Evolutionary conservation across 2,888 invertebrate species (phyloP).

Genomic region (Drosophila neotestacea): DNA sequence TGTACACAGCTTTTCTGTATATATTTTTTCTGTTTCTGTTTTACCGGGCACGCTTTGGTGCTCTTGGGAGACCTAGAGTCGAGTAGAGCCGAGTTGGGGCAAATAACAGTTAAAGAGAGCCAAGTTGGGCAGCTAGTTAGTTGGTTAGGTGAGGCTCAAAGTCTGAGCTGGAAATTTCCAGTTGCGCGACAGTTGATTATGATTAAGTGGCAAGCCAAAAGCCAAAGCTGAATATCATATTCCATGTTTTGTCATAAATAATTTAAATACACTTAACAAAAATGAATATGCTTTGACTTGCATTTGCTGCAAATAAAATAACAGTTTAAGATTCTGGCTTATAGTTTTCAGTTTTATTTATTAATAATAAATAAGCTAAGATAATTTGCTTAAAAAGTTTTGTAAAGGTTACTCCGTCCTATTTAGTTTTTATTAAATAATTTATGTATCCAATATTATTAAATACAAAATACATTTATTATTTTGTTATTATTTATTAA

Average conservation of each 20-base stretch:
- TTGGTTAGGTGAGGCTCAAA: constrained; percentile 46
- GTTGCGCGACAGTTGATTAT: constrained; percentile 78
- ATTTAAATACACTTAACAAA: constrained; percentile 55
- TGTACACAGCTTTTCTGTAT: constrained; percentile 67
- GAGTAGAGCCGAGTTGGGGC: constrained; percentile 5
- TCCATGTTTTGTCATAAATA: constrained; percentile 70
- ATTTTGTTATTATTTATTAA: not conserved
- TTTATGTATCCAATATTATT: not conserved
- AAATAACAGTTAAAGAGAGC: constrained; percentile 53
- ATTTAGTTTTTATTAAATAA: not conserved
- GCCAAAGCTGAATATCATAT: constrained; percentile 70
- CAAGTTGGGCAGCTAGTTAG: constrained; percentile 55
- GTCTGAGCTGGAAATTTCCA: constrained; percentile 56
- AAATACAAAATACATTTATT: not conserved
- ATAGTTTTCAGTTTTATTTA: not conserved
- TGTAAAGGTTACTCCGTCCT: not conserved
- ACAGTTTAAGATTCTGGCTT: not conserved
- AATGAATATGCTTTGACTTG: constrained; percentile 36
- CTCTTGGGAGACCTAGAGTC: constrained; percentile 55
- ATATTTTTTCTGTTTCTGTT: constrained; percentile 23
- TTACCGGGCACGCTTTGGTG: constrained; percentile 56
- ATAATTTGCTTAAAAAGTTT: not conserved
- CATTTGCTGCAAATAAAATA: constrained; percentile 3
- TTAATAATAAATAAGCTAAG: not conserved
- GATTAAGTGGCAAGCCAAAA: constrained; percentile 75